Evolutionary conservation across 1,140 invertebrate species (phyloP).

Genomic region (Listronotus oregonensis): DNA sequence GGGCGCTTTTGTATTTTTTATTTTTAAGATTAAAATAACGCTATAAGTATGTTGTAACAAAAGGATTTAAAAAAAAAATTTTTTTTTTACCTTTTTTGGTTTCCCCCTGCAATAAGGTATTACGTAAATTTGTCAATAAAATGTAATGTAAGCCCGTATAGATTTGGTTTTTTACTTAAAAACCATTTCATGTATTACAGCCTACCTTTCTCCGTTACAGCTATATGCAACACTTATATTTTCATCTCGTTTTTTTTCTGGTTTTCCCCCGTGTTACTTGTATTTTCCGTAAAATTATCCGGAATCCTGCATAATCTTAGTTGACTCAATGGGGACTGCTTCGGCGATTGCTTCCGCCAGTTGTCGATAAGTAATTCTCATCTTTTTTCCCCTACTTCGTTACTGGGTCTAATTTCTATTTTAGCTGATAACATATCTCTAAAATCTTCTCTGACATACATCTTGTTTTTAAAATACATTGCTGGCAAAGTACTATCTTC

Average conservation of each 20-base stretch:
- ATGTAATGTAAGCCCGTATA: too few relatives aligned
- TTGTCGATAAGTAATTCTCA: conserved; percentile 31
- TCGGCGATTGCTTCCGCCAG: conserved; percentile 4
- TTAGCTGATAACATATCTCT: conserved; percentile 41
- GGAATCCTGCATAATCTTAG: too few relatives aligned
- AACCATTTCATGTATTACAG: too few relatives aligned
- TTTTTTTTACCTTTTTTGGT: too few relatives aligned
- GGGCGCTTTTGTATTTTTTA: too few relatives aligned
- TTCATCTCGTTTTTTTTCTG: not conserved
- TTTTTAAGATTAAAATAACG: too few relatives aligned
- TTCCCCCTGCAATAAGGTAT: too few relatives aligned
- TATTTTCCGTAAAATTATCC: not conserved
- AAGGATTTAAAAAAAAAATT: too few relatives aligned
- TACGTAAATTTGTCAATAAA: too few relatives aligned
- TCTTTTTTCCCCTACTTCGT: conserved; percentile 47
- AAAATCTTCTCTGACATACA: conserved; percentile 51
- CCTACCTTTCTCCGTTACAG: not conserved
- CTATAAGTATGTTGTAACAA: too few relatives aligned
- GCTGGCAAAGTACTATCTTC: conserved; percentile 38
- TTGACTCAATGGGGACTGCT: not conserved
- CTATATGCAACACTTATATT: not conserved
- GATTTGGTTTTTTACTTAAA: too few relatives aligned
- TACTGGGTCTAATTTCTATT: conserved; percentile 30
- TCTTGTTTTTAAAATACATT: conserved; percentile 46
- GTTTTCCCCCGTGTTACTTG: too few relatives aligned